Evolutionary conservation across 2,797 vertebrate species (phyloP).

Genomic region (Ambastaia sidthimunki): DNA sequence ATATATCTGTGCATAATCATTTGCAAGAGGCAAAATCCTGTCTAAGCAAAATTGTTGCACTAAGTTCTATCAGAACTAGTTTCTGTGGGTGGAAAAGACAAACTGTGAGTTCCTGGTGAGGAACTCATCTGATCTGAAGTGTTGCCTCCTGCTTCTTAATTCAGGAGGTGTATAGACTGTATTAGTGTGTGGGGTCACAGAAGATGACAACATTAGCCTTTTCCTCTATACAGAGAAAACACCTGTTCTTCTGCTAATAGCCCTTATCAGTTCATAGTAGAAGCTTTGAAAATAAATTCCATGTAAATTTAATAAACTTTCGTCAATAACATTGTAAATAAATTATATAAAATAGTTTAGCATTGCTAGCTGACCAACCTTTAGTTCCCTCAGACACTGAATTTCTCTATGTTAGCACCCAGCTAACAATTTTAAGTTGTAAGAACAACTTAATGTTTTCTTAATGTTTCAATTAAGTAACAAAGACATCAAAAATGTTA

Average conservation of each 20-base stretch:
- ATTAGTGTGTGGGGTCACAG: conserved; percentile 12
- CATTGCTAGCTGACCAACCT: background rate
- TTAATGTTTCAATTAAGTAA: background rate
- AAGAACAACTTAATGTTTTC: too few species aligned
- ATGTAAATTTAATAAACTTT: background rate
- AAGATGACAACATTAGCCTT: conserved; percentile 29
- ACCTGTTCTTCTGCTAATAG: background rate
- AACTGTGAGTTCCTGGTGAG: background rate
- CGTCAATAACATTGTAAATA: background rate
- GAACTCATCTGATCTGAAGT: background rate
- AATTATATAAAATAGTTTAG: background rate
- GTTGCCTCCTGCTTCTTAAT: conserved; percentile 6
- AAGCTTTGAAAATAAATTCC: conserved; percentile 3
- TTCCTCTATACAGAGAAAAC: conserved; percentile 11
- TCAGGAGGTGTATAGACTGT: conserved; percentile 13
- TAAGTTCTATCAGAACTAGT: background rate
- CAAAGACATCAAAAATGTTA: background rate
- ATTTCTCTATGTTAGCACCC: too few species aligned
- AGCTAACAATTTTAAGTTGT: too few species aligned
- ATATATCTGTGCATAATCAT: background rate
- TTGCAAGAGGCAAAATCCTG: background rate
- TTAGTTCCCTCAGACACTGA: background rate
- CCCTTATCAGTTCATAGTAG: background rate
- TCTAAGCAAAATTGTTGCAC: background rate
- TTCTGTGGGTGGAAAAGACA: background rate